phyloP scores from a whole-genome alignment of 1,140 invertebrate genomes.

The Drosophila simulans region DNA sequence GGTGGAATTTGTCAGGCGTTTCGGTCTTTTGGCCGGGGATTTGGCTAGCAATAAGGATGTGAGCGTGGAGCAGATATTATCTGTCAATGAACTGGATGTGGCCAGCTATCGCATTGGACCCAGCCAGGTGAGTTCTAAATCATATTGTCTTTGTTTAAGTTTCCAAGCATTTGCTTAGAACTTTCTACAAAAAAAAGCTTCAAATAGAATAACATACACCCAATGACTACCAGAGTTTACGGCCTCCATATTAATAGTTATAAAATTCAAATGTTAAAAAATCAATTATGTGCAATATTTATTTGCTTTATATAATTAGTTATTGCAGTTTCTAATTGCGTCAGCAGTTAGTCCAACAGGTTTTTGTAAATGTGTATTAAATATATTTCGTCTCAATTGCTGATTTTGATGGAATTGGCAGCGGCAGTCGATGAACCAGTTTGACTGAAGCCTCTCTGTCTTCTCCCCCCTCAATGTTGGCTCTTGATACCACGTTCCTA shows the following conservation, averaged over 20 bases:
- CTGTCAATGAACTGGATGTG: constrained; percentile 94
- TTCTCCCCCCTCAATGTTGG: not conserved
- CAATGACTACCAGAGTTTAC: too few species aligned
- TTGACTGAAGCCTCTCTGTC: constrained; percentile 6
- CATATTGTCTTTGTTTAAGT: not conserved
- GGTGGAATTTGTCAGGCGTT: constrained; percentile 92
- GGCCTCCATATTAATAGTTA: not conserved
- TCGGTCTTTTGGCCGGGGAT: constrained; percentile 75
- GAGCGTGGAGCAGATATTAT: constrained; percentile 91
- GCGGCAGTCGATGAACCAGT: constrained; percentile 27
- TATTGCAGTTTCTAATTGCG: not conserved
- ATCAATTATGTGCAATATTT: constrained; percentile 1
- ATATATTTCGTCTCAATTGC: not conserved
- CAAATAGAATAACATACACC: too few species aligned
- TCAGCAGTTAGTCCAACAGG: constrained; percentile 6
- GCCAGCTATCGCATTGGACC: constrained; percentile 95
- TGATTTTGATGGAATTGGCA: constrained; percentile 1
- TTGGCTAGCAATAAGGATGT: constrained; percentile 86
- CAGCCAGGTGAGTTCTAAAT: constrained; percentile 90
- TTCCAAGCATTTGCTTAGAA: not conserved
- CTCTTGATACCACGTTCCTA: constrained; percentile 18
- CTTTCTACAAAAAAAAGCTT: too few species aligned
- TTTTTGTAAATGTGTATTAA: constrained; percentile 12
- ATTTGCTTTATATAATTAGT: not conserved
- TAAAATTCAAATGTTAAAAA: constrained; percentile 3